Evolutionary conservation across 2,113 vertebrate species (phyloP), one percentile per base, ranked within the genome.

Genomic region (Muscicapa adusta): DNA sequence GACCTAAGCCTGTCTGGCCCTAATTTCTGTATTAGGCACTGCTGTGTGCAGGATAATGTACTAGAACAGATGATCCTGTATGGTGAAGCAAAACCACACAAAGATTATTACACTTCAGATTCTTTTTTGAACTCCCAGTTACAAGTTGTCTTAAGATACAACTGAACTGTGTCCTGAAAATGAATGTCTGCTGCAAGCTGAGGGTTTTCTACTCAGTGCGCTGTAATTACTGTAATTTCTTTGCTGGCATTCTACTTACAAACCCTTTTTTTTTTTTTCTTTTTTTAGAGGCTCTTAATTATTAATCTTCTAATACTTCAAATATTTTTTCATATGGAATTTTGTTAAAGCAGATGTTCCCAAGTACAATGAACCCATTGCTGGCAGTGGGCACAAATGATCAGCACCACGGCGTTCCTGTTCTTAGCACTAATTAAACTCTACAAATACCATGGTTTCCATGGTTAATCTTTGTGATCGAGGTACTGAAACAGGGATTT

Each of bases 401-500:
- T 94, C 86, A 81, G 86, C 89, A 76, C 65, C 80, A 82, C 57
- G 76, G 89, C 79, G 61, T 96, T 96, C 57, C 65, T 80, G 4
- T 80, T 83, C 74, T 94, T 87, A 84, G 89, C 80, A 45, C 92
- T 92, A 40, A 51, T n/a, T 82, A 77, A 95, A 66, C 85, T 96
- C 77, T 72, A 20, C 61, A 25, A 6, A 53, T 42, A 71, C 45
- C 36, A 43, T 18, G 53, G 60, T 75, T 81, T 81, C 62, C 85
- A 83, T 88, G 84, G 92, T 88, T 96, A 91, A 95, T 47, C 92
- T 93, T 94, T 96, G 89, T 92, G 91, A 95, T 95, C 90, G 94
- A 96, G 96, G 89, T 97, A 96, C 91, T 60, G 58, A 89, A 96
- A 97, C 97, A 98, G 97, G 97, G 96, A 97, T 97, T 94, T 76